Base-by-base conservation (phyloP, 2,888 invertebrate species). In the Eulithis testata region DNA sequence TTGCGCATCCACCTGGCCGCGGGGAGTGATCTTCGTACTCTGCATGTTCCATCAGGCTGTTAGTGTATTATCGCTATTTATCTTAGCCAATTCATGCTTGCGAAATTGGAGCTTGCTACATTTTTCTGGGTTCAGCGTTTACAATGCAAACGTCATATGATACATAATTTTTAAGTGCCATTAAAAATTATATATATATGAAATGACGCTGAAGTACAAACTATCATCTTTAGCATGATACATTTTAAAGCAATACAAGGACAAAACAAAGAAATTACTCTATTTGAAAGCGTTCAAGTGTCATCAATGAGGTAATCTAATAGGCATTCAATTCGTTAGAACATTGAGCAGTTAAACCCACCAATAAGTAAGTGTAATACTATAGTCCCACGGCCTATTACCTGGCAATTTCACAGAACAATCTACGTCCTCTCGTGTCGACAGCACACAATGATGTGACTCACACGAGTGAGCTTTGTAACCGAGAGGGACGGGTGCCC, bases 381-480 rank as follows among this genome's bases (percentile, higher is more conserved):
- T 88, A 90, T 87, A 91, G 91, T 87, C 88, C 87, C 87, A 85
- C 87, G 85, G 90, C 90, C 91, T 93, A 93, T 92, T 93, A 93
- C 93, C 93, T 93, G 92, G 90, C 91, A 92, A 93, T 92, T 92
- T 92, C 91, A 91, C 91, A 90, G 92, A 91, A 91, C 90, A 91
- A 91, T 90, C 90, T 89, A 90, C 90, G 85, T 88, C 83, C 86
- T 85, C 83, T 85, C 86, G 86, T 83, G 87, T 82, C 86, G 83
- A 87, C 87, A 82, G 88, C 91, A 91, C 91, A 91, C 91, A 89
- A 78, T 82, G 78, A 84, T 83, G 84, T 84, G 88, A 88, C 89
- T 87, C 87, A 89, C 89, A 89, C 86, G 82, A 80, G 84, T 85
- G 82, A 80, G 84, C 86, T 85, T 86, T 85, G 85, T 84, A 82